phyloP scores from a whole-genome alignment of 2,888 invertebrate species.

The Drosophila falleni region DNA sequence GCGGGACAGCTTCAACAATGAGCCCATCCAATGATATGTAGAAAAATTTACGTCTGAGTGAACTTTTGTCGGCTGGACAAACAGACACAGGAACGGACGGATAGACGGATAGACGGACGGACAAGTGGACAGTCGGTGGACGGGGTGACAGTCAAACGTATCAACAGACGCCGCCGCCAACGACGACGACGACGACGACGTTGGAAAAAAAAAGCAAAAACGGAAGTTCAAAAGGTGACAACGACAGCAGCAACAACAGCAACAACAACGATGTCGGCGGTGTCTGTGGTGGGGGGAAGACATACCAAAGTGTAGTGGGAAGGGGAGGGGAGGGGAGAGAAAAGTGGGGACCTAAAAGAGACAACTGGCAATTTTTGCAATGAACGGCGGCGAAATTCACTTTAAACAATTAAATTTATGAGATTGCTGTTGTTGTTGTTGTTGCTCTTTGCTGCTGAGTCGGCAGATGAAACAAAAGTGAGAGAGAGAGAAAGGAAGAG shows the following conservation, averaged over 20 bases:
- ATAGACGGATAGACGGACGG: background rate
- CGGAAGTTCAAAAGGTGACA: constrained; percentile 81
- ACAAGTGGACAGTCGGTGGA: background rate
- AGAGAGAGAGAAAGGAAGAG: constrained; percentile 7
- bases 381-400: constrained; percentile 68
- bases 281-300: constrained; percentile 9
- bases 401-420: constrained; percentile 79
- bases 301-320: constrained; percentile 2
- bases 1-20: constrained; percentile 49
- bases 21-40: constrained; percentile 61
- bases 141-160: constrained; percentile 45
- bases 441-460: background rate
- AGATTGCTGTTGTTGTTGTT: constrained; percentile 52
- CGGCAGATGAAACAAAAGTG: constrained; percentile 41
- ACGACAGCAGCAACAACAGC: constrained; percentile 30
- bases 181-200: constrained; percentile 17
- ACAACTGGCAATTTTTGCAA: constrained; percentile 50
- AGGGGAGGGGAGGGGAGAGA: background rate
- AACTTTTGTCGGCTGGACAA: constrained; percentile 51
- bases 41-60: constrained; percentile 72
- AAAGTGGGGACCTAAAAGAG: background rate
- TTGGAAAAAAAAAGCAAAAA: constrained; percentile 38
- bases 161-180: constrained; percentile 52
- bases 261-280: constrained; percentile 22
- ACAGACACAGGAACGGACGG: background rate